Evolutionary conservation across 2,797 vertebrate species (phyloP).

Genomic region (Gastrophryne carolinensis): DNA sequence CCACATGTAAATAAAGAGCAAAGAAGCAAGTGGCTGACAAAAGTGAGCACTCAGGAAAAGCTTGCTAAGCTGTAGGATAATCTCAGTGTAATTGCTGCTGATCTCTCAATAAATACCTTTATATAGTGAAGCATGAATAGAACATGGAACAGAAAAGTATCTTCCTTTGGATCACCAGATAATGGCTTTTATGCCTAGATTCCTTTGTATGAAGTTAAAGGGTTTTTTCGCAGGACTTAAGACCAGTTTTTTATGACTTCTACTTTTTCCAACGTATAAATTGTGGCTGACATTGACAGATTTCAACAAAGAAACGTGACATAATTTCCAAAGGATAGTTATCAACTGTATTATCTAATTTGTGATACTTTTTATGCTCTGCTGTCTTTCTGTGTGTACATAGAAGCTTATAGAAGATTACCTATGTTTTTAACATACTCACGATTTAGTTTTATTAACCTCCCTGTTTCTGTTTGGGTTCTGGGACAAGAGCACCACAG

Average conservation of each 20-base stretch:
- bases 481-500: too few species aligned
- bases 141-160: not conserved
- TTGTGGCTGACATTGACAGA: too few species aligned
- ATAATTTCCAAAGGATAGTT: too few species aligned
- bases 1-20: constrained; percentile 9
- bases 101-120: constrained; percentile 10
- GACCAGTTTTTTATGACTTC: not conserved
- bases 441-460: too few species aligned
- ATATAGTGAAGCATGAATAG: not conserved
- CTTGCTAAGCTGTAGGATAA: constrained; percentile 5
- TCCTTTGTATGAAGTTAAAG: not conserved
- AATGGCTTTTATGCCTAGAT: not conserved
- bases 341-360: too few species aligned
- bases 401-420: too few species aligned
- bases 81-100: not conserved
- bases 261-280: too few species aligned
- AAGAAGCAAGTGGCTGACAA: not conserved
- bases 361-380: too few species aligned
- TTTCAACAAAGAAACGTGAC: too few species aligned
- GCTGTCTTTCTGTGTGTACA: too few species aligned
- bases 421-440: too few species aligned
- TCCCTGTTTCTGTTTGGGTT: too few species aligned
- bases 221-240: not conserved
- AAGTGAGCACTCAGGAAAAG: not conserved
- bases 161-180: not conserved